Evolutionary conservation across 2,888 invertebrate genomes (phyloP), one percentile per base, ranked within the genome.

Genomic region (Electrophaes corylata): DNA sequence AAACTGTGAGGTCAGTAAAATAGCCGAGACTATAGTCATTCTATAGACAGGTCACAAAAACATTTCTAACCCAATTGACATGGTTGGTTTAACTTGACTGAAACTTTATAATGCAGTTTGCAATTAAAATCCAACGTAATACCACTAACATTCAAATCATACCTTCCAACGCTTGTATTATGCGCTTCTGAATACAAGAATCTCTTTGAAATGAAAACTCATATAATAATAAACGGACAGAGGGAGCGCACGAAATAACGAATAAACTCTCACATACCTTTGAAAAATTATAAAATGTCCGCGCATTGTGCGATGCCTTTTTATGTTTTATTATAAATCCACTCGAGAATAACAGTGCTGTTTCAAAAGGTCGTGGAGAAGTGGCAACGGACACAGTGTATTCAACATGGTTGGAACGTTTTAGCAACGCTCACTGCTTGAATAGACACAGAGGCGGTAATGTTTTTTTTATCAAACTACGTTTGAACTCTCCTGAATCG

Each of bases 241-340:
- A 57, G 57, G 29, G 40, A 6, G 54, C 60, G 26, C 63, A 10
- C 26, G 39, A 51, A 63, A 65, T 63, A 64, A 66, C 60, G 61
- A 64, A 62, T 65, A 59, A 61, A 37, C 54, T 45, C 37, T 31
- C 57, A 49, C 64, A 57, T 60, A 53, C 49, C 56, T 56, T 49
- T 51, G 33, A 40, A 59, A 29, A 60, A 61, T 60, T 64, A 64
- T 57, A 60, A 62, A 62, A 60, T 57, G 55, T 53, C 31, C 44
- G 47, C 26, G 44, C 56, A 64, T 62, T 66, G 62, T 62, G 46
- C 31, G 31, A 19, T 11, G 44, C 35, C 33, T 58, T 57, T 37
- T 60, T 63, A 60, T 59, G 53, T 64, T 67, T 65, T 66, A 66
- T 62, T 68, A 50, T 63, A 64, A 64, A 64, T 60, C 66, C 62